phyloP scores from a whole-genome alignment of 2,797 vertebrate genomes.

The Podargus strigoides region DNA sequence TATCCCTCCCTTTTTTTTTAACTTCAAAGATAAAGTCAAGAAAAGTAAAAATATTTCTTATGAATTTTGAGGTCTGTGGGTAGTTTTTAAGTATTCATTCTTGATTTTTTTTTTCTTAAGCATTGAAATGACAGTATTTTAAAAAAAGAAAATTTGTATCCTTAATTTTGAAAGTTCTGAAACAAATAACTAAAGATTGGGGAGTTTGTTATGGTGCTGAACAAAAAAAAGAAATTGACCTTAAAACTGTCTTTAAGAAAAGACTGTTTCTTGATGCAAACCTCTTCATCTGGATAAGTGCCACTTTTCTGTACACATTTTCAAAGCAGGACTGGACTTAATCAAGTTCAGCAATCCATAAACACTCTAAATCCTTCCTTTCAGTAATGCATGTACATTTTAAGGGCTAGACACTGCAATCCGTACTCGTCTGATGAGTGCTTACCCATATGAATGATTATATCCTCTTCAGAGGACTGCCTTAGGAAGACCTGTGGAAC shows the following conservation, averaged over 20 bases:
- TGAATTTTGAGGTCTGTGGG: not conserved
- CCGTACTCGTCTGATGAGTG: not conserved
- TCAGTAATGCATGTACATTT: not conserved
- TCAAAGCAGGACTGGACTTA: not conserved
- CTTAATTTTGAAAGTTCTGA: not conserved
- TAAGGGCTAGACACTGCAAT: not conserved
- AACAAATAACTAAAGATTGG: not conserved
- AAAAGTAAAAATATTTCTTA: not conserved
- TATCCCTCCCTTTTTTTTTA: not conserved
- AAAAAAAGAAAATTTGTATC: not conserved
- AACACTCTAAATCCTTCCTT: not conserved
- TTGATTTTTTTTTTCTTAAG: not conserved
- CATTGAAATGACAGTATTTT: not conserved
- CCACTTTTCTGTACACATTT: not conserved
- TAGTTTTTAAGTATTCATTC: not conserved
- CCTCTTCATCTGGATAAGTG: not conserved
- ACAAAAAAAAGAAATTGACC: not conserved
- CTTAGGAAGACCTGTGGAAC: not conserved
- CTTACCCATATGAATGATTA: not conserved
- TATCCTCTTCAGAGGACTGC: not conserved
- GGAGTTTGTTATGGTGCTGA: not conserved
- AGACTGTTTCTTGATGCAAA: not conserved
- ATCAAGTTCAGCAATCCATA: not conserved
- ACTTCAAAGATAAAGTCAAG: not conserved
- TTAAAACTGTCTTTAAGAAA: not conserved